Evolutionary conservation across 2,888 invertebrate genomes (phyloP), one percentile per base, ranked within the genome.

Genomic region (Mythimna albipuncta): DNA sequence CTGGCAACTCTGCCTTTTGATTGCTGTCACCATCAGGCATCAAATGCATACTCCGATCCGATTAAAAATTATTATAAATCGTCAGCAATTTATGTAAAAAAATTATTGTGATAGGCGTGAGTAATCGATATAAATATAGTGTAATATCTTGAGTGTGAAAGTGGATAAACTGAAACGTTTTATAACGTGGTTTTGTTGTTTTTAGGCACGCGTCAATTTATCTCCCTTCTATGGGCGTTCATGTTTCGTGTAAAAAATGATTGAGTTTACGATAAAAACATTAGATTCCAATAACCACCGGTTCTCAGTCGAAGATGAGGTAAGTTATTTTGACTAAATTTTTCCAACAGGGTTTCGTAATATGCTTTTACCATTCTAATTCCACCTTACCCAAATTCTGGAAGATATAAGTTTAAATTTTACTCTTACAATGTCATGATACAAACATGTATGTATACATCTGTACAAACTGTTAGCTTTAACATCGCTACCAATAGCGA

Each of bases 231-330:
- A 85, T 72, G 84, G 87, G 87, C 85, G 87, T 87, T 83, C 80
- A 87, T 88, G 87, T 89, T 87, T 88, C 86, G 82, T 88, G 86
- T 80, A 70, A 86, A 97, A 93, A 90, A 98, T 98, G 98, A 98
- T 99, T 96, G 97, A 98, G 88, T 96, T 99, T 88, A 99, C 98
- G 85, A 98, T 99, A 87, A 99, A 98, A 95, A 99, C 99, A 77
- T 97, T 99, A 91, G 99, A 99, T 97, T 98, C 98, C 54, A 97
- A 97, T 92, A 98, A 98, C 96, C 98, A 98, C 93, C 96, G 97
- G 63, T 98, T 99, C 93, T 96, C 97, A 67, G 97, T 98, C 72
- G 98, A 98, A 79, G 98, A 98, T 97, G 98, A 98, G 96, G 99
- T 99, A 97, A 98, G 98, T 97, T 75, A 72, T 69, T 75, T 68